Conservation (phyloP, 2,113 vertebrate species). For the Sus scrofa region DNA sequence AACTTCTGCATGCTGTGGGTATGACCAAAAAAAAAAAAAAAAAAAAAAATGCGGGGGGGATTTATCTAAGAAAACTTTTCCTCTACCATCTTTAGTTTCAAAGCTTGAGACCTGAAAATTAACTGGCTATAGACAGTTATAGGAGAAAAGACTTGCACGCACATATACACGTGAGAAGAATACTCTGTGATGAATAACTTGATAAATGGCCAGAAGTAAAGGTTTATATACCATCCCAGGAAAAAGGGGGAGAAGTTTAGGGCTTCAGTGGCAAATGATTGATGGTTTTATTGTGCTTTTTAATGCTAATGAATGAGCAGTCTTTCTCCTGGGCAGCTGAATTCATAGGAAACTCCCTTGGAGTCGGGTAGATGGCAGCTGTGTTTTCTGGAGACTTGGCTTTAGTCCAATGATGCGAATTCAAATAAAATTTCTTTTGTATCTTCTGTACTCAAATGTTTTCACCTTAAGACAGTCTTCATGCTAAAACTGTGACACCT, state of each 20-base stretch:
- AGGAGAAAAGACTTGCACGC: background rate
- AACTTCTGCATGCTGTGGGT: too few relatives aligned
- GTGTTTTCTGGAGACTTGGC: constrained; percentile 12
- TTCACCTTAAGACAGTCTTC: constrained; percentile 50
- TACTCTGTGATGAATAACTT: background rate
- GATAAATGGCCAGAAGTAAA: background rate
- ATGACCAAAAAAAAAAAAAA: too few relatives aligned
- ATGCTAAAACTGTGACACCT: background rate
- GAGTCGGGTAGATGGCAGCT: background rate
- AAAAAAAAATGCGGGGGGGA: too few relatives aligned
- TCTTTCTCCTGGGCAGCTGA: background rate
- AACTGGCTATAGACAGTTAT: background rate
- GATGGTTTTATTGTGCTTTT: background rate
- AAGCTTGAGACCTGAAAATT: background rate
- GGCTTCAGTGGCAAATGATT: background rate
- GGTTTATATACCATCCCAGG: background rate
- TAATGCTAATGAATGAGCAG: background rate
- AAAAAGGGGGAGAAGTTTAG: background rate
- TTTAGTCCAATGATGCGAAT: constrained; percentile 7
- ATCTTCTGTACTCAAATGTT: background rate
- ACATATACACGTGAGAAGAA: rapidly evolving
- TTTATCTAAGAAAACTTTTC: background rate
- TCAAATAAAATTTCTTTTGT: background rate
- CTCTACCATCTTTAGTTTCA: background rate
- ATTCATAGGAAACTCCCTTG: background rate